These are phyloP conservation scores for Rhagophthalmus giganteus DNA, from an alignment of 2,888 invertebrate species.

Conservation along the genomic window DNA sequence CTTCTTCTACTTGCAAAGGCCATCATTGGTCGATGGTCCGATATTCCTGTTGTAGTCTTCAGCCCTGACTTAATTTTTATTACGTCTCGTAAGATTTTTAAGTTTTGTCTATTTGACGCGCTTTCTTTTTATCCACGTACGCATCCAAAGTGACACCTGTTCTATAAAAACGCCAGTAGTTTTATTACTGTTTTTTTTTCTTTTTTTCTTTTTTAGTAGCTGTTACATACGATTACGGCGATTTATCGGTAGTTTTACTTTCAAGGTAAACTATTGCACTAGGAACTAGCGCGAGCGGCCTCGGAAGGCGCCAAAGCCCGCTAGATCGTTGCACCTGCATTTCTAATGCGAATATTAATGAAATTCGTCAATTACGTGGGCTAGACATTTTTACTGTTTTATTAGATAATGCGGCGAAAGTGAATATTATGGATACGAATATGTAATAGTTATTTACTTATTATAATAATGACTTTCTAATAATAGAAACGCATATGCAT, in stretches of 20 bases:
- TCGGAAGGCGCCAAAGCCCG: no score
- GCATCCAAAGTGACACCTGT: conserved; percentile 7
- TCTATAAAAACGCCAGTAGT: no score
- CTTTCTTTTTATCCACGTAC: background rate
- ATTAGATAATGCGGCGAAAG: background rate
- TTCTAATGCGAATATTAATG: no score
- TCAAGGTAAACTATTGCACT: conserved; percentile 13
- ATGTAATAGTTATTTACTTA: background rate
- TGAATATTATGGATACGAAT: background rate
- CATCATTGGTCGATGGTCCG: conserved; percentile 44
- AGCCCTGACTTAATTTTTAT: conserved; percentile 30
- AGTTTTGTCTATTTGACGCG: background rate
- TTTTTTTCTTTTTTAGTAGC: no score
- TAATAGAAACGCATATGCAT: no score
- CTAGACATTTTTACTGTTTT: no score
- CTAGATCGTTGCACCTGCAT: no score
- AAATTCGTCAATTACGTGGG: no score
- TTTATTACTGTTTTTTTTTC: no score
- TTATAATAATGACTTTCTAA: background rate
- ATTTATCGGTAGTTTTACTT: conserved; percentile 16
- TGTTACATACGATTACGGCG: background rate
- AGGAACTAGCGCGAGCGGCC: conserved; percentile 9
- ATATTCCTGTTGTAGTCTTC: conserved; percentile 26
- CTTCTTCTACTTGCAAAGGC: conserved; percentile 39
- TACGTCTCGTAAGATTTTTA: conserved; percentile 12